Conservation (phyloP, 1,140 invertebrate species). For the Drosophila tropicalis region DNA sequence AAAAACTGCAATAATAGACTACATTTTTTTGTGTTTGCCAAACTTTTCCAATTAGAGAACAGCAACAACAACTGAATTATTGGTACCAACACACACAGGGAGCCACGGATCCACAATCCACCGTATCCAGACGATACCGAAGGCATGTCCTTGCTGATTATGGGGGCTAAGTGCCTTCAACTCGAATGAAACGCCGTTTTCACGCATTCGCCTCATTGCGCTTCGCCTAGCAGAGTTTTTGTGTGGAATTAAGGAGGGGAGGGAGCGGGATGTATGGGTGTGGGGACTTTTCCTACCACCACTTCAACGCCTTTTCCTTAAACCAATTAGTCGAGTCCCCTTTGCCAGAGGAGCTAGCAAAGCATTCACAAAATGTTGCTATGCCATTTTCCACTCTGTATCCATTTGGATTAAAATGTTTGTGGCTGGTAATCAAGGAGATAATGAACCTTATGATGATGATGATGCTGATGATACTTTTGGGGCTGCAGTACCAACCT, state of each 20-base stretch:
- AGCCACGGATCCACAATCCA: neutral
- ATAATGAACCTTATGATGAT: slow-evolving; percentile 3
- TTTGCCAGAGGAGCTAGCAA: slow-evolving; percentile 35
- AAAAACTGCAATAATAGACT: slow-evolving; percentile 48
- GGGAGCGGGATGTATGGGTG: neutral
- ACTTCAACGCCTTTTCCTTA: slow-evolving; percentile 39
- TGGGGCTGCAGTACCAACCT: neutral
- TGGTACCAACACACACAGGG: slow-evolving; percentile 24
- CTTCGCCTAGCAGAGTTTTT: slow-evolving; percentile 34
- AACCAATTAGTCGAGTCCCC: slow-evolving; percentile 53
- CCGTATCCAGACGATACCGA: neutral
- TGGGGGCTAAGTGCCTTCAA: slow-evolving; percentile 41
- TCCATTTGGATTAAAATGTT: slow-evolving; percentile 43
- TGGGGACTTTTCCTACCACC: neutral
- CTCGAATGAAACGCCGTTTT: slow-evolving; percentile 45
- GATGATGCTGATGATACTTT: neutral
- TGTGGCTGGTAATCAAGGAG: slow-evolving; percentile 13
- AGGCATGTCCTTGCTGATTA: slow-evolving; percentile 48
- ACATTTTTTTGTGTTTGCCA: slow-evolving; percentile 43
- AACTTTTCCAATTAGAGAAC: slow-evolving; percentile 71
- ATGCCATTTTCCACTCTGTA: slow-evolving; percentile 39
- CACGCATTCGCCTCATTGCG: slow-evolving; percentile 69
- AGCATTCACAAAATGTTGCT: slow-evolving; percentile 44
- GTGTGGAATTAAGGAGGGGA: neutral
- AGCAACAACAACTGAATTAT: slow-evolving; percentile 62